These are phyloP conservation scores for Campoletis raptor DNA, from an alignment of 2,888 invertebrate genomes.

Conservation along the genomic window DNA sequence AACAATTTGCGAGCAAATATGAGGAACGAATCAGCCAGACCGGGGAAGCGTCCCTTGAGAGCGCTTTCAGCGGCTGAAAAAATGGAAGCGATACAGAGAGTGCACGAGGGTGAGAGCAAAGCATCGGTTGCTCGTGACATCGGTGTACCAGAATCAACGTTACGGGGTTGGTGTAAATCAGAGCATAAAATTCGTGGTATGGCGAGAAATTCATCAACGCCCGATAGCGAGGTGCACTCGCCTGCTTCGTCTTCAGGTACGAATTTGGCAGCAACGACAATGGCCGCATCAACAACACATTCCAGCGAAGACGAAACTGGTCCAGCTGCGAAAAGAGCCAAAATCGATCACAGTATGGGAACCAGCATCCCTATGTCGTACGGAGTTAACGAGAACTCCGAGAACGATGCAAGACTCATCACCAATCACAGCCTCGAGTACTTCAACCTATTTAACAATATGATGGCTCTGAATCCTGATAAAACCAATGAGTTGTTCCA, in stretches of 20 bases:
- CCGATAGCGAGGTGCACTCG: constrained; percentile 86
- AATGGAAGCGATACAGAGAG: constrained; percentile 92
- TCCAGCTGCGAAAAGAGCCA: constrained; percentile 75
- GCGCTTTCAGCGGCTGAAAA: constrained; percentile 92
- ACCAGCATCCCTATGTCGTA: constrained; percentile 62
- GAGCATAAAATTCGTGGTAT: constrained; percentile 91
- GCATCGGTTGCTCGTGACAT: constrained; percentile 94
- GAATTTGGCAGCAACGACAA: constrained; percentile 70
- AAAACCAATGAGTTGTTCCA: constrained; percentile 75
- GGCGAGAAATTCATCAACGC: constrained; percentile 89
- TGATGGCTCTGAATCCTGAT: constrained; percentile 77
- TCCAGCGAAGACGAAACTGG: constrained; percentile 78
- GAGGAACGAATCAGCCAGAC: constrained; percentile 87
- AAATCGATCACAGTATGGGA: constrained; percentile 72
- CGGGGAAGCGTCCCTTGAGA: constrained; percentile 91
- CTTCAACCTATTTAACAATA: constrained; percentile 75
- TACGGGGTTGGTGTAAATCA: constrained; percentile 95
- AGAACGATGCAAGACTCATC: constrained; percentile 66
- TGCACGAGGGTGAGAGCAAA: constrained; percentile 94
- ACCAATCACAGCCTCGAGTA: constrained; percentile 76
- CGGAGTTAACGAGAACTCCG: constrained; percentile 68
- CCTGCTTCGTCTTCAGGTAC: constrained; percentile 79
- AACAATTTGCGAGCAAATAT: constrained; percentile 81
- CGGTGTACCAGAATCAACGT: constrained; percentile 94
- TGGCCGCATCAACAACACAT: constrained; percentile 60